A percentile compares a stretch with the other conserved stretches of the same genome.
These are phyloP conservation scores for Orthosia gothica DNA, from an alignment of 2,888 invertebrate species.

Conservation along the genomic window DNA sequence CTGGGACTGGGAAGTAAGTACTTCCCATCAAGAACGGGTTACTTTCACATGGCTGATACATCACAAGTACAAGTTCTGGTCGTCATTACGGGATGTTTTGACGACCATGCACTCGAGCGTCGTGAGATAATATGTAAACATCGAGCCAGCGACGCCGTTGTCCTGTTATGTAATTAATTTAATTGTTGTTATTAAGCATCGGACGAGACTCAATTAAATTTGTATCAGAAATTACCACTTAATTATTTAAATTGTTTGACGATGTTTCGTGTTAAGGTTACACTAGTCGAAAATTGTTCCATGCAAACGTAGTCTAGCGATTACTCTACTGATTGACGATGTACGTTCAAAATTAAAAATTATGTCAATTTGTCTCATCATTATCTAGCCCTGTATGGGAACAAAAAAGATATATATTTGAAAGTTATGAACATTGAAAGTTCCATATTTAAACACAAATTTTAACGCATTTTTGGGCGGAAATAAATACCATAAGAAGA, in stretches of 20 bases:
- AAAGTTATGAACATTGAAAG: too few species aligned
- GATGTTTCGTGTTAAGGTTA: slow-evolving; percentile 8
- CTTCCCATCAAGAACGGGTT: background rate
- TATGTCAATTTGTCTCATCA: too few species aligned
- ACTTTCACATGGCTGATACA: slow-evolving; percentile 37
- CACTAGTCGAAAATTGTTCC: too few species aligned
- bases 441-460: too few species aligned
- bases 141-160: slow-evolving; percentile 59
- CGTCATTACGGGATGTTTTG: slow-evolving; percentile 71
- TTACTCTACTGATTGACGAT: too few species aligned
- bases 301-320: too few species aligned
- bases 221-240: slow-evolving; percentile 3
- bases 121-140: slow-evolving; percentile 73
- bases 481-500: too few species aligned
- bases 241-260: slow-evolving; percentile 5
- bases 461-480: too few species aligned
- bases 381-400: too few species aligned
- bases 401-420: too few species aligned
- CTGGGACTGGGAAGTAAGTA: background rate
- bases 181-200: slow-evolving; percentile 53
- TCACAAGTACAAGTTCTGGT: slow-evolving; percentile 27
- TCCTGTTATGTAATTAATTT: slow-evolving; percentile 65
- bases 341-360: too few species aligned
- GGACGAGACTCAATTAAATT: slow-evolving; percentile 25
- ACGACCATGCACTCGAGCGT: slow-evolving; percentile 57